Evolutionary conservation across 2,113 vertebrate species (phyloP).

Genomic region (Saiga tatarica): DNA sequence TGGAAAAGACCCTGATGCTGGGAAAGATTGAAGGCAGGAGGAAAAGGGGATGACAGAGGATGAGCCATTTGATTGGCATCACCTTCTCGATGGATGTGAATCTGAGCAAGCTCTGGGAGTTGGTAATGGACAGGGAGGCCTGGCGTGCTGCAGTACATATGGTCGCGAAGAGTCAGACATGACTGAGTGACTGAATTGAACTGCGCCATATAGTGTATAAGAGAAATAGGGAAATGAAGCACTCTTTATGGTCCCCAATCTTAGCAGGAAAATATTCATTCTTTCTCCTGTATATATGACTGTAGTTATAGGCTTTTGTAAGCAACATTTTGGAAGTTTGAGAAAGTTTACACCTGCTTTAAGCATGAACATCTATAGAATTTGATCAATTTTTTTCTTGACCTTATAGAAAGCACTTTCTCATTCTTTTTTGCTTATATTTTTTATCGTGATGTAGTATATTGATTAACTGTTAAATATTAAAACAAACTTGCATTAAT

Average conservation of each 20-base stretch:
- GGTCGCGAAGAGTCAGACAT: background rate
- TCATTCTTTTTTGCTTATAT: background rate
- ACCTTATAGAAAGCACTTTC: background rate
- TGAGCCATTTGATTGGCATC: background rate
- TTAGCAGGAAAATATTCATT: background rate
- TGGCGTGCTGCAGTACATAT: background rate
- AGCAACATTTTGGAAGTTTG: background rate
- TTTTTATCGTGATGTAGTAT: background rate
- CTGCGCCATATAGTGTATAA: background rate
- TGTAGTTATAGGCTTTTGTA: background rate
- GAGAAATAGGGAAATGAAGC: background rate
- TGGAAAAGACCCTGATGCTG: background rate
- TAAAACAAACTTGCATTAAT: background rate
- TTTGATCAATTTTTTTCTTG: background rate
- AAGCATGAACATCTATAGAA: background rate
- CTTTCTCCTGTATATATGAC: background rate
- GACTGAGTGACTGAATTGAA: background rate
- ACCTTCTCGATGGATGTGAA: fast-evolving
- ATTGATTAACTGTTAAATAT: background rate
- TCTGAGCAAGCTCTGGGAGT: background rate
- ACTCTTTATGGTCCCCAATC: background rate
- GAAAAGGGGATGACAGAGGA: background rate
- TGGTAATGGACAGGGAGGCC: background rate
- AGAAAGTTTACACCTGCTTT: background rate
- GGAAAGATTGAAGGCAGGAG: background rate